Evolutionary conservation across 2,888 invertebrate genomes (phyloP).

Genomic region (Scaptomyza cyrtandrae): DNA sequence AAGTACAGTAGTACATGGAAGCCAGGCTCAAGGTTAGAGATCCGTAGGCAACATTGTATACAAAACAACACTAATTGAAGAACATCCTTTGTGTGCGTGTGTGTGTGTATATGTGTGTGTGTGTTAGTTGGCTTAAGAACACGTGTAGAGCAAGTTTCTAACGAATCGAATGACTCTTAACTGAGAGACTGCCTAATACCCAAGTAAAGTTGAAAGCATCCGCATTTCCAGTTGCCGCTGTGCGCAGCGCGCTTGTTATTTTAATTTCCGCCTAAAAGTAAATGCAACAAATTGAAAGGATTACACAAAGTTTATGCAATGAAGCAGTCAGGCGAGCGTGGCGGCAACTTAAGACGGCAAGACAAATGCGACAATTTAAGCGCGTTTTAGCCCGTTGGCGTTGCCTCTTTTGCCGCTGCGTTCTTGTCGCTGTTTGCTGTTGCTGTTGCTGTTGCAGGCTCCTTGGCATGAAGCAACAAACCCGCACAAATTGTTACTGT

Average conservation of each 20-base stretch:
- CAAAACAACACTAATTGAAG: slow-evolving; percentile 66
- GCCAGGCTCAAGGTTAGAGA: slow-evolving; percentile 34
- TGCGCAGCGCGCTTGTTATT: slow-evolving; percentile 66
- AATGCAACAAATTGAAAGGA: slow-evolving; percentile 78
- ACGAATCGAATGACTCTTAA: slow-evolving; percentile 53
- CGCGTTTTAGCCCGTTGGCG: slow-evolving; percentile 74
- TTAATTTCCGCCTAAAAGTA: slow-evolving; percentile 81
- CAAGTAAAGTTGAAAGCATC: neutral
- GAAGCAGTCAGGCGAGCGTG: slow-evolving; percentile 55
- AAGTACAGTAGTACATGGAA: slow-evolving; percentile 16
- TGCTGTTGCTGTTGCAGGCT: slow-evolving; percentile 27
- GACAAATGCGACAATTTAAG: slow-evolving; percentile 82
- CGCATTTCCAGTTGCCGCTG: slow-evolving; percentile 3
- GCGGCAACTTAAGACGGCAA: slow-evolving; percentile 73
- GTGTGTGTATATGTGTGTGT: slow-evolving; percentile 7
- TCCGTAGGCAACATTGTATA: slow-evolving; percentile 64
- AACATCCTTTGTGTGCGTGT: slow-evolving; percentile 25
- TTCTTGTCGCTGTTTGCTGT: neutral
- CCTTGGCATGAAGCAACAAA: slow-evolving; percentile 26
- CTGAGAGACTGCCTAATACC: neutral
- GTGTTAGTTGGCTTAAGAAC: slow-evolving; percentile 36
- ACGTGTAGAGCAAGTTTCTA: slow-evolving; percentile 70
- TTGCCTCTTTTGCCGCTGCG: slow-evolving; percentile 11
- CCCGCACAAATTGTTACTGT: slow-evolving; percentile 58
- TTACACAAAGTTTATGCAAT: slow-evolving; percentile 80